Evolutionary conservation across 2,797 vertebrate species (phyloP).

Genomic region (Thripadectes ignobilis): DNA sequence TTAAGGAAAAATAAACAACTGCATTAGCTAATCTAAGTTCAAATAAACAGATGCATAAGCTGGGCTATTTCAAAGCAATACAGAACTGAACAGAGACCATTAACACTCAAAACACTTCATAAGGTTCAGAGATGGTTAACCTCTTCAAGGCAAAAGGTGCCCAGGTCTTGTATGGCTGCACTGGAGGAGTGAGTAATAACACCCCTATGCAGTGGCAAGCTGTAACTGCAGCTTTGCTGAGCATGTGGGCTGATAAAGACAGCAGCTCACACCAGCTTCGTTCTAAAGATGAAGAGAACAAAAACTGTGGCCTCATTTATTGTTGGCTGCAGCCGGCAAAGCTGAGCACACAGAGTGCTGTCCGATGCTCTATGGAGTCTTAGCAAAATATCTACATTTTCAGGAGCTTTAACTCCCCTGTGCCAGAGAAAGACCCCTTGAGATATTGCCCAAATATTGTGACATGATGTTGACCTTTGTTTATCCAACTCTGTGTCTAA

Average conservation of each 20-base stretch:
- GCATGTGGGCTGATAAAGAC: background rate
- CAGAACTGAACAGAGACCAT: constrained; percentile 20
- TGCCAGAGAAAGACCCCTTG: background rate
- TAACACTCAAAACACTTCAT: constrained; percentile 9
- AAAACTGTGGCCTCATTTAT: background rate
- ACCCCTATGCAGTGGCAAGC: background rate
- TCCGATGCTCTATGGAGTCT: background rate
- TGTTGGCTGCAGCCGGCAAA: background rate
- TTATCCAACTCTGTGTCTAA: background rate
- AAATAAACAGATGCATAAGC: constrained; percentile 62
- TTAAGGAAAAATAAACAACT: constrained; percentile 58
- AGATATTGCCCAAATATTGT: background rate
- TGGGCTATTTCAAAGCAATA: constrained; percentile 29
- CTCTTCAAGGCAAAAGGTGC: constrained; percentile 2
- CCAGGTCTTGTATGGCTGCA: background rate
- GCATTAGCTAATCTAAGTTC: constrained; percentile 49
- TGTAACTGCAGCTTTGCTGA: background rate
- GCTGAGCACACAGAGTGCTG: background rate
- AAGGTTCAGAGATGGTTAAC: constrained; percentile 28
- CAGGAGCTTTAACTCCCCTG: background rate
- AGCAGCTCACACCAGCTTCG: background rate
- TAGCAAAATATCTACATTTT: background rate
- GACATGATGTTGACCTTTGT: background rate
- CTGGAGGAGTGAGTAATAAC: background rate
- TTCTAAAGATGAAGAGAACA: background rate